Conservation (phyloP, 2,797 vertebrate species). For the Xenentodon cancila region DNA sequence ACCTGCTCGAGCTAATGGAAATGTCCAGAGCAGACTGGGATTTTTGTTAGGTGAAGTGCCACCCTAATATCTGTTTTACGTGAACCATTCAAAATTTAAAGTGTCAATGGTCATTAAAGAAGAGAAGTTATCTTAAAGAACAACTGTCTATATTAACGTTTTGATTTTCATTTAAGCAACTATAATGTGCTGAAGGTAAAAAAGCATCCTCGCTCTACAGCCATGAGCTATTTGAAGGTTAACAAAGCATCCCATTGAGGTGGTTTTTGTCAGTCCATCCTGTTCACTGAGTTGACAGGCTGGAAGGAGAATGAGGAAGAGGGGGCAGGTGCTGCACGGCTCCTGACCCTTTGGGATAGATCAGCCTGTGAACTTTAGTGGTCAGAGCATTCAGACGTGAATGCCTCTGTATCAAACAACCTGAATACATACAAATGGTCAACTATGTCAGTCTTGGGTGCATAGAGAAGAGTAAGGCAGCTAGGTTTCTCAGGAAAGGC, state of each 20-base stretch:
- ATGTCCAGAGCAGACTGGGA: no score
- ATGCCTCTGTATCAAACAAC: slow-evolving; percentile 50
- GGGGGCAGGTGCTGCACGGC: not conserved
- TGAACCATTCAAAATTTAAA: no score
- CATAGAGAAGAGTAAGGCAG: slow-evolving; percentile 52
- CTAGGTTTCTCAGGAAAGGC: slow-evolving; percentile 47
- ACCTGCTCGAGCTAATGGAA: no score
- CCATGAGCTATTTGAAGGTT: slow-evolving; percentile 40
- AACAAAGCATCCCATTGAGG: slow-evolving; percentile 43
- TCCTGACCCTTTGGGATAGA: slow-evolving; percentile 35
- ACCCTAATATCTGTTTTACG: no score
- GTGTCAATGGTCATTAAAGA: no score
- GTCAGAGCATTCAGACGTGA: slow-evolving; percentile 66
- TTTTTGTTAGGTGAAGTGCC: no score
- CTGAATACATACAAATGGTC: slow-evolving; percentile 45
- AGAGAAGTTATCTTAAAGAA: not conserved
- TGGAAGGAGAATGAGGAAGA: slow-evolving; percentile 50
- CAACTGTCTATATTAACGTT: not conserved
- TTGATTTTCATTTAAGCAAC: not conserved
- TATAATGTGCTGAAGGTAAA: slow-evolving; percentile 2
- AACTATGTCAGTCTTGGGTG: slow-evolving; percentile 55
- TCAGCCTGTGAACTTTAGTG: slow-evolving; percentile 38
- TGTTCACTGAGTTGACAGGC: slow-evolving; percentile 55
- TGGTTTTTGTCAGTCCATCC: slow-evolving; percentile 36
- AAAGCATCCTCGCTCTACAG: slow-evolving; percentile 6